These are phyloP conservation scores for Ceyx cyanopectus DNA, from an alignment of 2,113 vertebrate genomes.

Conservation along the genomic window DNA sequence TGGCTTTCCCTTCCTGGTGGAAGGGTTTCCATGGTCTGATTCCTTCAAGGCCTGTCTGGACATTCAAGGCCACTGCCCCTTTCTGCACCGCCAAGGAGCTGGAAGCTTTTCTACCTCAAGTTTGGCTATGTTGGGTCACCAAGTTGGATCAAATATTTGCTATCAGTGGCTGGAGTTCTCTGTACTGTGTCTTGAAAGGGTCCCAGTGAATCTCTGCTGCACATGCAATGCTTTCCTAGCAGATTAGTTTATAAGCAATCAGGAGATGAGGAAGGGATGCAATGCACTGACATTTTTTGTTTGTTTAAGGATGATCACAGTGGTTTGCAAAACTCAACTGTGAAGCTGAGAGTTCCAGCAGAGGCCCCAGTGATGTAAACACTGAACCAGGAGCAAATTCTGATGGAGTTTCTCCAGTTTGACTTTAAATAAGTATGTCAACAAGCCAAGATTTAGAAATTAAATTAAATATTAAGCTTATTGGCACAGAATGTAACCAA, in stretches of 20 bases:
- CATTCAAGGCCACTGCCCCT: background rate
- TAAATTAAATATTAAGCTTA: conserved; percentile 1
- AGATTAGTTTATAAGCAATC: background rate
- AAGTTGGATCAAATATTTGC: background rate
- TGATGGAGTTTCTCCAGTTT: background rate
- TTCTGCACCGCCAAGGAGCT: background rate
- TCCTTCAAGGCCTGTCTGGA: background rate
- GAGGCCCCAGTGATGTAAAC: background rate
- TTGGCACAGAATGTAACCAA: background rate
- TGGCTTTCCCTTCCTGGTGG: background rate
- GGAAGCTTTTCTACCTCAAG: background rate
- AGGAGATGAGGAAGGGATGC: background rate
- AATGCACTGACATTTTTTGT: background rate
- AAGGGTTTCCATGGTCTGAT: background rate
- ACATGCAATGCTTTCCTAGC: background rate
- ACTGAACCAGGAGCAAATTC: background rate
- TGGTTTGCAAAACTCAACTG: background rate
- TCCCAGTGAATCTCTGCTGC: background rate
- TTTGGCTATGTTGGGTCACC: background rate
- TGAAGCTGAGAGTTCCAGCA: background rate
- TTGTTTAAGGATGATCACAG: background rate
- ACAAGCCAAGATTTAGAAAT: background rate
- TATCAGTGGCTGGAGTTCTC: background rate
- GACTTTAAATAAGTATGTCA: background rate
- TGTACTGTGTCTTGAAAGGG: background rate